These are phyloP conservation scores for Morus bassanus DNA, from an alignment of 2,797 vertebrate genomes.

Conservation along the genomic window DNA sequence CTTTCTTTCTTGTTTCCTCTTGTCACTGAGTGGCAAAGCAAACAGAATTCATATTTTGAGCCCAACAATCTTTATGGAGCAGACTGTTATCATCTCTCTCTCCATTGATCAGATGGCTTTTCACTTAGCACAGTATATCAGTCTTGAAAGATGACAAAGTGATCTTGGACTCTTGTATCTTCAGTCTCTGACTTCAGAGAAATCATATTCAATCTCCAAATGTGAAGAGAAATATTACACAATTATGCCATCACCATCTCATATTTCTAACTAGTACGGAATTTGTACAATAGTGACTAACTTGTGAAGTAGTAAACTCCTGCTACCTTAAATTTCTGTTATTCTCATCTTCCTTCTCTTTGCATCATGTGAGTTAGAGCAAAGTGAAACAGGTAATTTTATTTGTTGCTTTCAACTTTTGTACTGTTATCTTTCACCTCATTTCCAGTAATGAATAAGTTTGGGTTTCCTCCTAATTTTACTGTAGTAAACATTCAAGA, in stretches of 20 bases:
- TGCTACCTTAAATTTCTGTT: not conserved
- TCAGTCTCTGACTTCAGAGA: not conserved
- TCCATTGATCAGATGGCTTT: not conserved
- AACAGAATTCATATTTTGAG: not conserved
- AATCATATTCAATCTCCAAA: not conserved
- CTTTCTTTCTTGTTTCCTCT: not conserved
- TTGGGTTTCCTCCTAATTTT: not conserved
- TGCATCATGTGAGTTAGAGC: not conserved
- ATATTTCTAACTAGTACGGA: not conserved
- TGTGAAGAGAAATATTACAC: not conserved
- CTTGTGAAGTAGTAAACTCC: not conserved
- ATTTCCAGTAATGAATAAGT: not conserved
- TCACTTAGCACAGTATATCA: not conserved
- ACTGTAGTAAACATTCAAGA: not conserved
- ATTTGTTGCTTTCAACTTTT: not conserved
- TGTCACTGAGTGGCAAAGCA: not conserved
- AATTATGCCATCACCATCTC: not conserved
- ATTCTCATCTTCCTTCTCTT: not conserved
- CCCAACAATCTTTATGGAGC: not conserved
- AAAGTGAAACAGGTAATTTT: not conserved
- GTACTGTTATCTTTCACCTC: not conserved
- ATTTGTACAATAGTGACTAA: not conserved
- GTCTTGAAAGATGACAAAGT: not conserved
- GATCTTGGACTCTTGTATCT: not conserved
- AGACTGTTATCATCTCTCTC: not conserved